Evolutionary conservation across 2,113 vertebrate species (phyloP).

Genomic region (Trinectes maculatus): DNA sequence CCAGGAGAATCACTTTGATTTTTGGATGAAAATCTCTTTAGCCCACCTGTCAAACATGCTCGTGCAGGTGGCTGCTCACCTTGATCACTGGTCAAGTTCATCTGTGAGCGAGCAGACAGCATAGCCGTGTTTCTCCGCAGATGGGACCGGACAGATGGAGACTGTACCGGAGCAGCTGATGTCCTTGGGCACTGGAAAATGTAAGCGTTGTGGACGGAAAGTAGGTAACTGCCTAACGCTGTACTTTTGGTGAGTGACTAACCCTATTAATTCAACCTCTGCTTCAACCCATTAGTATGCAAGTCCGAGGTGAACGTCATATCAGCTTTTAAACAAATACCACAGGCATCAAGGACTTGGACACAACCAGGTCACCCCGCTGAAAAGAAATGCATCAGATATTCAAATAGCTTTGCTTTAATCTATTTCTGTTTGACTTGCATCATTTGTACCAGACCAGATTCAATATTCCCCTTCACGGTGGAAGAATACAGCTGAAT

Average conservation of each 20-base stretch:
- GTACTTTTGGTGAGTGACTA: slow-evolving; percentile 27
- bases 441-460: background rate
- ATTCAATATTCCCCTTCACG: background rate
- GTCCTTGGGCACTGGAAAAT: slow-evolving; percentile 57
- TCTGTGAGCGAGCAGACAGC: slow-evolving; percentile 46
- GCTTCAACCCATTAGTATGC: slow-evolving; percentile 5
- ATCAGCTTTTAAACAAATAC: background rate
- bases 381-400: background rate
- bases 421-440: background rate
- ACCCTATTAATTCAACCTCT: background rate
- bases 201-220: slow-evolving; percentile 35
- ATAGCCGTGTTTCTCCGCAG: slow-evolving; percentile 59
- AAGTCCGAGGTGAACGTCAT: background rate
- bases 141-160: slow-evolving; percentile 74
- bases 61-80: slow-evolving; percentile 55
- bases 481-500: slow-evolving; percentile 20
- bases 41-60: background rate
- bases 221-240: slow-evolving; percentile 21
- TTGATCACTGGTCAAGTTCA: slow-evolving; percentile 62
- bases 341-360: background rate
- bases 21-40: slow-evolving; percentile 10
- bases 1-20: slow-evolving; percentile 8
- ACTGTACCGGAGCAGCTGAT: slow-evolving; percentile 56
- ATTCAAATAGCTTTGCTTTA: background rate
- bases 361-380: background rate